Evolutionary conservation across 2,797 vertebrate species (phyloP).

Genomic region (Peromyscus attwateri): DNA sequence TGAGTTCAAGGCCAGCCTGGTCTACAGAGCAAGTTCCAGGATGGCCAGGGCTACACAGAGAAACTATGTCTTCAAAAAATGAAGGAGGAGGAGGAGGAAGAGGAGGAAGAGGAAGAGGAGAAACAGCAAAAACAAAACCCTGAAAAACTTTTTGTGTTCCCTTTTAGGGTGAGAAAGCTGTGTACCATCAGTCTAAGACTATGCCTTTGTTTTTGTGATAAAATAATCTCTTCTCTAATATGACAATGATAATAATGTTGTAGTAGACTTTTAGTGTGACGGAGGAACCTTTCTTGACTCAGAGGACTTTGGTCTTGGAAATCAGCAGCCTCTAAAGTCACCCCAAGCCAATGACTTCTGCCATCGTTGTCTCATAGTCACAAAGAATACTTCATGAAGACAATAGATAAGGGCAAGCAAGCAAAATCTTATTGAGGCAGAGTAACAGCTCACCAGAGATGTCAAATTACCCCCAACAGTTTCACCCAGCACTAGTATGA

Average conservation of each 20-base stretch:
- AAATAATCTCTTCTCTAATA: not conserved
- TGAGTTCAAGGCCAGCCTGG: not conserved
- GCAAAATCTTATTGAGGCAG: not conserved
- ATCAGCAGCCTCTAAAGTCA: not conserved
- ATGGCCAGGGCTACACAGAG: not conserved
- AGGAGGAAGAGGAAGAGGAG: not conserved
- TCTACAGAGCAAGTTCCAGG: not conserved
- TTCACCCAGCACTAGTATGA: not conserved
- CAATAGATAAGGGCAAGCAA: not conserved
- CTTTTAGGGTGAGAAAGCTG: not conserved
- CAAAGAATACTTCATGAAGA: not conserved
- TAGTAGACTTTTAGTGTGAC: not conserved
- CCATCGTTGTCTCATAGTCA: not conserved
- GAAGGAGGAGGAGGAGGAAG: not conserved
- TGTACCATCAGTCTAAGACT: not conserved
- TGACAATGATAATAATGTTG: not conserved
- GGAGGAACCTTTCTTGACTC: not conserved
- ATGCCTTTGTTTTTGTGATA: not conserved
- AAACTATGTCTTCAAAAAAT: not conserved
- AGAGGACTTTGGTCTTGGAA: not conserved
- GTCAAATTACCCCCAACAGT: slow-evolving; percentile 29
- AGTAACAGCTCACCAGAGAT: not conserved
- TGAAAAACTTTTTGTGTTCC: not conserved
- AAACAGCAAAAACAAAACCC: not conserved
- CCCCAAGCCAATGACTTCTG: not conserved